These are phyloP conservation scores for Rhagophthalmus giganteus DNA, from an alignment of 2,888 invertebrate species.

Conservation along the genomic window DNA sequence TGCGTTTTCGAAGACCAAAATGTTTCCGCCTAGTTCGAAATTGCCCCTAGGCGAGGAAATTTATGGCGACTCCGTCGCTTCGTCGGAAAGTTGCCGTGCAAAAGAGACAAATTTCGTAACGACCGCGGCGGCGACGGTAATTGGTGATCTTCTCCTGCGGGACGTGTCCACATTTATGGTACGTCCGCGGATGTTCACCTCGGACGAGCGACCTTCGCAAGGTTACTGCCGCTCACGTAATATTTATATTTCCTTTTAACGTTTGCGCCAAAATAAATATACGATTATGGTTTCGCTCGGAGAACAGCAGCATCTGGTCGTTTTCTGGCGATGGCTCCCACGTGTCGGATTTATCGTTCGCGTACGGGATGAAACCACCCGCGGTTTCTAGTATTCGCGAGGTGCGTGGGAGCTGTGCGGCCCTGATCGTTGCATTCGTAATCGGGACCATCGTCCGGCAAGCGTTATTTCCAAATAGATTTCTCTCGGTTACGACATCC, in stretches of 20 bases:
- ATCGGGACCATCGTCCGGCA: background rate
- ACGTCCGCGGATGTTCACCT: constrained; percentile 47
- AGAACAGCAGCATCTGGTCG: too few relatives aligned
- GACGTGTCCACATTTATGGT: constrained; percentile 33
- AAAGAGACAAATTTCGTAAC: constrained; percentile 18
- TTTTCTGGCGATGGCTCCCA: too few relatives aligned
- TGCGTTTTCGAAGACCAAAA: too few relatives aligned
- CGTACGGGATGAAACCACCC: too few relatives aligned
- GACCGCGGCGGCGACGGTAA: constrained; percentile 21
- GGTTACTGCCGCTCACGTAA: constrained; percentile 42
- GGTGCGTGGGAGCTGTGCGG: background rate
- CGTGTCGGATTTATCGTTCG: too few relatives aligned
- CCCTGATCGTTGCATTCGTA: background rate
- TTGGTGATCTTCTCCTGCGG: constrained; percentile 24
- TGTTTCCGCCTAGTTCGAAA: too few relatives aligned
- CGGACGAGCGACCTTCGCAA: constrained; percentile 51
- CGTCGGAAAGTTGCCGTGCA: constrained; percentile 7
- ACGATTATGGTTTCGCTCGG: constrained; percentile 16
- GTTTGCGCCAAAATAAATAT: constrained; percentile 20
- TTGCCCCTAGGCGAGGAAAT: too few relatives aligned
- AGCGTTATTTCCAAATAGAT: background rate
- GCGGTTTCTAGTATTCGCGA: background rate
- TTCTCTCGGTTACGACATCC: constrained; percentile 8
- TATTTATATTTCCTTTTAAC: constrained; percentile 20
- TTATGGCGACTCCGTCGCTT: too few relatives aligned